Evolutionary conservation across 1,140 invertebrate genomes (phyloP).

Genomic region (Uloborus diversus): DNA sequence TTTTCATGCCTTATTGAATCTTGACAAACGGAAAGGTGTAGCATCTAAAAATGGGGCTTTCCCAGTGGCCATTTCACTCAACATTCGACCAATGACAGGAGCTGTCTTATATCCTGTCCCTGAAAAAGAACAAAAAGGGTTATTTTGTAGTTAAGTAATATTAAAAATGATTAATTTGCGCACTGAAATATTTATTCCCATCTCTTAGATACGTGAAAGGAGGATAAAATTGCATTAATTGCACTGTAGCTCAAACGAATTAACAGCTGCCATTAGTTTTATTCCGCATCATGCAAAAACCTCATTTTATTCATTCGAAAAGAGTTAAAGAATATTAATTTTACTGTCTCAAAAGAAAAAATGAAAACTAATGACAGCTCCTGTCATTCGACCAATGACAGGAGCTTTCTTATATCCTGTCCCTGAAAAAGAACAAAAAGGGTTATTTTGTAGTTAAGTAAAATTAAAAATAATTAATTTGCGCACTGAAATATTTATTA

Average conservation of each 20-base stretch:
- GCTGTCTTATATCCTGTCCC: slow-evolving; percentile 43
- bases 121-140: background rate
- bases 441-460: too few relatives aligned
- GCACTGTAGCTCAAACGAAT: too few relatives aligned
- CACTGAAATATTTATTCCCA: too few relatives aligned
- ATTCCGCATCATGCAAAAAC: background rate
- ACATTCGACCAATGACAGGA: slow-evolving; percentile 17
- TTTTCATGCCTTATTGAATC: too few relatives aligned
- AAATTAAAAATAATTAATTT: too few relatives aligned
- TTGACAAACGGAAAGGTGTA: background rate
- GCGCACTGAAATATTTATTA: too few relatives aligned
- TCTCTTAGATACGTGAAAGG: too few relatives aligned
- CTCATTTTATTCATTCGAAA: background rate
- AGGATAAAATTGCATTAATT: too few relatives aligned
- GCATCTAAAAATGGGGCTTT: slow-evolving; percentile 2
- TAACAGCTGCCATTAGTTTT: too few relatives aligned
- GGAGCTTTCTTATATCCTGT: slow-evolving; percentile 43
- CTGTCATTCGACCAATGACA: slow-evolving; percentile 10
- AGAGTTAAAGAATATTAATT: background rate
- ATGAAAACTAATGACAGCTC: too few relatives aligned
- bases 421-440: background rate
- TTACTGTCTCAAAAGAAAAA: background rate
- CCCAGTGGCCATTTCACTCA: slow-evolving; percentile 37
- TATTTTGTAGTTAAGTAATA: too few relatives aligned
- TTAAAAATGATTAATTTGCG: too few relatives aligned